Evolutionary conservation across 1,140 invertebrate species (phyloP).

Genomic region (Mizuhopecten yessoensis): DNA sequence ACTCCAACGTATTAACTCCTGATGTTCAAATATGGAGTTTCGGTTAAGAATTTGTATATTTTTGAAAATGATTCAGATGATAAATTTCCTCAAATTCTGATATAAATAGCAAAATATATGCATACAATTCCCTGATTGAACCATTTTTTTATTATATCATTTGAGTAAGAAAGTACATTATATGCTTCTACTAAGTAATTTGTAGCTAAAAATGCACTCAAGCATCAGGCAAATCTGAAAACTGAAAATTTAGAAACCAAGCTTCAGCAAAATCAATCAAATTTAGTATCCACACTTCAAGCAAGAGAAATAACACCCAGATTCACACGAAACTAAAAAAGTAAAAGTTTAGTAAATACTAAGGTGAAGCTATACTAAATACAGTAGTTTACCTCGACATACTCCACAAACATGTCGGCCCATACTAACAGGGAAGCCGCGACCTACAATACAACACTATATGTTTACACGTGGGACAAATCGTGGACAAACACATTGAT

Average conservation of each 20-base stretch:
- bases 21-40: too few species aligned
- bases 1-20: too few species aligned
- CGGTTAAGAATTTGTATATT: too few species aligned
- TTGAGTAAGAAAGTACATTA: too few species aligned
- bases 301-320: background rate
- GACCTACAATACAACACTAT: constrained; percentile 69
- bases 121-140: too few species aligned
- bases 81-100: too few species aligned
- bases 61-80: too few species aligned
- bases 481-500: background rate
- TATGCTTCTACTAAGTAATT: too few species aligned
- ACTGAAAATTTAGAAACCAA: background rate
- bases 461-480: constrained; percentile 49
- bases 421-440: constrained; percentile 75
- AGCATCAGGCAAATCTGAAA: constrained; percentile 42
- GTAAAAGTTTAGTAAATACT: too few species aligned
- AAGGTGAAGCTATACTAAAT: background rate
- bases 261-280: background rate
- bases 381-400: constrained; percentile 77
- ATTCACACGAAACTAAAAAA: background rate
- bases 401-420: constrained; percentile 77
- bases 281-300: background rate
- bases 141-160: too few species aligned
- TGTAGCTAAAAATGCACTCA: background rate
- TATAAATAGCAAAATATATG: too few species aligned